Evolutionary conservation across 53 echinoderm and acorn worm genomes (phyloP), one percentile per base, ranked within the genome.

Genomic region (Patiria pectinifera): DNA sequence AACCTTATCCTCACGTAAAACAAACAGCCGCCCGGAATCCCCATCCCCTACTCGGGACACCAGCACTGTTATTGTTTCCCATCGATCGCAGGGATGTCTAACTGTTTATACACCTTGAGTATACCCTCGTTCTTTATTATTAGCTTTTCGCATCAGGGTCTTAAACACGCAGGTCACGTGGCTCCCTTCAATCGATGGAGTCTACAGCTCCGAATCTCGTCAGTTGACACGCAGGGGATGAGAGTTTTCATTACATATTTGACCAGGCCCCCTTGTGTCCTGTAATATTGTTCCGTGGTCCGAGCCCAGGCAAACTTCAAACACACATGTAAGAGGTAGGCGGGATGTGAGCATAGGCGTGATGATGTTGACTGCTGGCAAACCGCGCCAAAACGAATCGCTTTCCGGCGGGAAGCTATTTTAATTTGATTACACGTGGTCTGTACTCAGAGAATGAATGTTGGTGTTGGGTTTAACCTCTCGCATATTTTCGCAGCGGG

Each of bases 81-180:
- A 87, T 90, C 90, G 90, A 90, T 90, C 80, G 61, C 44, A 63
- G 25, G 78, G 87, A 78, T 43, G 24, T 35, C 69, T 45, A 23
- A 43, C 43, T 90, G 90, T 90, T 90, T 81, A 90, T 62, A 90
- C 90, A 90, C 80, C 82, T 90, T 81, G 62, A 80, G 80, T 80
- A 53, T 53, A 63, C 69, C 62, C 90, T 69, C 80, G 18, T 48
- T 82, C 16, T 76, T 87, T 71, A 44, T 87, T 87, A 78, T 87
- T 78, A 87, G 77, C 76, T 76, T 87, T 75, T 59, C 87, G 77
- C 47, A 84, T 87, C 23, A 61, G 77, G 9, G 22, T 82, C 23
- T 45, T 79, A 22, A 82, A 82, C 53, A 19, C 58, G 10, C 23
- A 7, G 82, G 82, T 82, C 82, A 58, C 82, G 23, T 58, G 82